phyloP scores from a whole-genome alignment of 1,140 invertebrate species.

The Nixonia krombeini region DNA sequence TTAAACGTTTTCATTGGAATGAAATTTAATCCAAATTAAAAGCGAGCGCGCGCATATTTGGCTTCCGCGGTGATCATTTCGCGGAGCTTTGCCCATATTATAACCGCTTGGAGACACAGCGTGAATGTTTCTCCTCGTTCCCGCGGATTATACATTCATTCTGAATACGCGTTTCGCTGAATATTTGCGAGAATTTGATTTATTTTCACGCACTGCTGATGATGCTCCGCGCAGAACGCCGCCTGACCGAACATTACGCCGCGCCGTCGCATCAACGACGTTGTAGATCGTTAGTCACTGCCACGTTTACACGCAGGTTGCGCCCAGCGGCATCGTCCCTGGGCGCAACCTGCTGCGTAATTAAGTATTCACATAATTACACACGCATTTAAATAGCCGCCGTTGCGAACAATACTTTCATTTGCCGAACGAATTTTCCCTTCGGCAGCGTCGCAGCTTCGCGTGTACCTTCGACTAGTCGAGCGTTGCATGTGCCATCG shows the following conservation, averaged over 20 bases:
- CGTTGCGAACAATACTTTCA: too few relatives aligned
- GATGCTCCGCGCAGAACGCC: not conserved
- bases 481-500: too few relatives aligned
- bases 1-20: conserved; percentile 31
- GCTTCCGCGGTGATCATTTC: not conserved
- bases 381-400: too few relatives aligned
- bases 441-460: too few relatives aligned
- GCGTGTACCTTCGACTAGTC: too few relatives aligned
- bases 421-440: too few relatives aligned
- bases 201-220: conserved; percentile 4
- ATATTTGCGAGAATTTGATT: conserved; percentile 12
- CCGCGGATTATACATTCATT: conserved; percentile 8
- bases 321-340: conserved; percentile 14
- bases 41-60: conserved; percentile 15
- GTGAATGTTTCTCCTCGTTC: not conserved
- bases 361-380: not conserved
- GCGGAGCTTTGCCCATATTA: not conserved
- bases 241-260: not conserved
- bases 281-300: conserved; percentile 29
- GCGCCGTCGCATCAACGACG: not conserved
- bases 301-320: conserved; percentile 30
- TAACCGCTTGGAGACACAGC: conserved; percentile 5
- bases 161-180: conserved; percentile 5
- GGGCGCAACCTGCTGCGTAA: conserved; percentile 22
- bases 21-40: conserved; percentile 30